Conservation (phyloP, 2,113 vertebrate genomes). For the Rostratula benghalensis region DNA sequence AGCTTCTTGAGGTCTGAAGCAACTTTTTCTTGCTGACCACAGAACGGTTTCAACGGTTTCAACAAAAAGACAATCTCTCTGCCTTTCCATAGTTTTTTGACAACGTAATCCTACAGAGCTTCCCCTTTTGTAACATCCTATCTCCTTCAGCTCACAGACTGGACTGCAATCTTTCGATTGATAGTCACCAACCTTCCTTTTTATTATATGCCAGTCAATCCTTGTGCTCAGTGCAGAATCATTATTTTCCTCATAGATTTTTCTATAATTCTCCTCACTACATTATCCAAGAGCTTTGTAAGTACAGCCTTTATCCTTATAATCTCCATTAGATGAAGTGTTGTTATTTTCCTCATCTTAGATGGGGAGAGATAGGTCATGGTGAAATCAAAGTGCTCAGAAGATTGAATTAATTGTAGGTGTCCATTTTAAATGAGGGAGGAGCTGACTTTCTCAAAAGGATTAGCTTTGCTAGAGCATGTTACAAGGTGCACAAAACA, state of each 20-base stretch:
- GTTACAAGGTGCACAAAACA: neutral
- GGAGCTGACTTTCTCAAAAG: slow-evolving; percentile 7
- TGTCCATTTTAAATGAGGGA: neutral
- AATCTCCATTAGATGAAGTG: neutral
- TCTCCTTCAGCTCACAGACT: neutral
- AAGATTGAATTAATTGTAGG: slow-evolving; percentile 11
- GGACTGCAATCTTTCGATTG: neutral
- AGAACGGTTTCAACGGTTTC: neutral
- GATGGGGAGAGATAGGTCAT: neutral
- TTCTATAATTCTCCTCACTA: neutral
- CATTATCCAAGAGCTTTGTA: neutral
- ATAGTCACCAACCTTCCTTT: neutral
- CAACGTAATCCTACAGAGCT: neutral
- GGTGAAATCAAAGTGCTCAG: slow-evolving; percentile 29
- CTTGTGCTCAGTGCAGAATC: neutral
- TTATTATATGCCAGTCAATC: neutral
- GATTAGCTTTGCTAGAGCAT: neutral
- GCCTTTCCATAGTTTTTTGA: neutral
- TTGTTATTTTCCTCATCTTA: neutral
- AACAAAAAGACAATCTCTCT: neutral
- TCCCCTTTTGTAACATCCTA: fast-evolving
- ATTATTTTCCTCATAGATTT: slow-evolving; percentile 21
- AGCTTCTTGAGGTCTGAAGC: neutral
- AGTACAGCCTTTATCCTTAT: neutral
- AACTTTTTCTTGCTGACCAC: neutral